Conservation (phyloP, 2,113 vertebrate species). For the Pseudorasbora parva region DNA sequence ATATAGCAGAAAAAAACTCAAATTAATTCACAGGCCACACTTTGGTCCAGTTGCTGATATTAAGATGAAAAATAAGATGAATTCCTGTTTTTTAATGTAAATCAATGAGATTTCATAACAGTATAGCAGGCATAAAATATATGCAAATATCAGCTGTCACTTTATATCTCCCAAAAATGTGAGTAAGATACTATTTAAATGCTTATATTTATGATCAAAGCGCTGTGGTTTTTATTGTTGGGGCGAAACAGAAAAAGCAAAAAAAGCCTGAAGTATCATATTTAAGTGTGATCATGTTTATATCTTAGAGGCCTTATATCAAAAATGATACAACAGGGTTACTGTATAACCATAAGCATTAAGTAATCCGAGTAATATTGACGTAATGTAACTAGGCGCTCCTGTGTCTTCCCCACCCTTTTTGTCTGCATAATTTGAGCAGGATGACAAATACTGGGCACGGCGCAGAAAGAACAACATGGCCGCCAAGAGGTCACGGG, state of each 20-base stretch:
- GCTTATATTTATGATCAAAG: neutral
- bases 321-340: neutral
- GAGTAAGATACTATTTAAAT: no score
- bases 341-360: neutral
- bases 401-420: neutral
- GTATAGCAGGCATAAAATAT: no score
- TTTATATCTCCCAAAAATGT: no score
- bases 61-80: no score
- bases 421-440: conserved; percentile 75
- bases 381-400: conserved; percentile 9
- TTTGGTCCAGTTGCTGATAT: no score
- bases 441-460: conserved; percentile 94
- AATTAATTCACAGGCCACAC: neutral
- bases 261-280: no score
- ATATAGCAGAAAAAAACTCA: neutral
- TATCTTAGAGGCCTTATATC: neutral
- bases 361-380: neutral
- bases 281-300: neutral
- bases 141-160: no score
- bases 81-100: no score
- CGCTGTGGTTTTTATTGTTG: neutral
- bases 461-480: conserved; percentile 92
- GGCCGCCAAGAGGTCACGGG: conserved; percentile 89
- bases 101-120: no score
- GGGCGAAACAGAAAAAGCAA: neutral